These are phyloP conservation scores for Prionailurus bengalensis DNA, from an alignment of 2,113 vertebrate species.

Conservation along the genomic window DNA sequence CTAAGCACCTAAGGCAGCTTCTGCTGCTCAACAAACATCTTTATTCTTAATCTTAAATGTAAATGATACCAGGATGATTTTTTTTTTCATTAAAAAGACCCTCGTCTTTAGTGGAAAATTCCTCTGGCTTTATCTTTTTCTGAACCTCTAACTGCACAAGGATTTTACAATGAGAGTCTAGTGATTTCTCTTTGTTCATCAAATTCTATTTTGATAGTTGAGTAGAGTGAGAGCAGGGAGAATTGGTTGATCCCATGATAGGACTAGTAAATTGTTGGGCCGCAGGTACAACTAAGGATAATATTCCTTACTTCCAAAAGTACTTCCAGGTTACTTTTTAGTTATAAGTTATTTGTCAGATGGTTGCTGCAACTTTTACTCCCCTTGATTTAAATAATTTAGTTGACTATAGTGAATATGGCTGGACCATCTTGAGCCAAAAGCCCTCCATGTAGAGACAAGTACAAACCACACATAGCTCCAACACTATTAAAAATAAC, in stretches of 20 bases:
- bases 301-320: neutral
- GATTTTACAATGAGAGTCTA: neutral
- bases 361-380: neutral
- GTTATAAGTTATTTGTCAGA: neutral
- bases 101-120: neutral
- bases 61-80: neutral
- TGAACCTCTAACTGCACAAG: neutral
- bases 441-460: neutral
- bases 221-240: accelerated
- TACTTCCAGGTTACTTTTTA: neutral
- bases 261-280: neutral
- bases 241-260: neutral
- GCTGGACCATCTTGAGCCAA: neutral
- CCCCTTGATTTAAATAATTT: neutral
- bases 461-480: accelerated
- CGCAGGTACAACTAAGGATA: neutral
- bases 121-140: neutral
- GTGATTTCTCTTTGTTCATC: neutral
- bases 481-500: neutral
- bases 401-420: neutral
- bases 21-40: neutral
- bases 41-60: neutral
- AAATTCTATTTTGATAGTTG: neutral
- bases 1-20: neutral
- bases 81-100: neutral